These are phyloP conservation scores for Pseudolycoriella hygida DNA, from an alignment of 2,888 invertebrate species.

Conservation along the genomic window DNA sequence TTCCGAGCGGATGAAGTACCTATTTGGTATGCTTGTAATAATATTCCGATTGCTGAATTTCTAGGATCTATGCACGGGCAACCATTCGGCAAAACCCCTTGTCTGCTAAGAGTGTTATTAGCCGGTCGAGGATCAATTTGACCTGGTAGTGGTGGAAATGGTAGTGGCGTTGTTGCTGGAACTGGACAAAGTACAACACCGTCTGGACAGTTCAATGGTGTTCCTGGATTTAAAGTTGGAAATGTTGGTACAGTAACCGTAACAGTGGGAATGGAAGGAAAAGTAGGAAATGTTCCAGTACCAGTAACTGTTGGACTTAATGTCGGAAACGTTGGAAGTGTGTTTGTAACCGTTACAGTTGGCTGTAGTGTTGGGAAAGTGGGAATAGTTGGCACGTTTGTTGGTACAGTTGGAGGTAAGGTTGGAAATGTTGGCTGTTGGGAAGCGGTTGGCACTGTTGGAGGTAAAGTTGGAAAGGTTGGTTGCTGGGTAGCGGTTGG, in stretches of 20 bases:
- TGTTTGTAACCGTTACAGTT: too few species aligned
- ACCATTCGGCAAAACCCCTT: conserved; percentile 3
- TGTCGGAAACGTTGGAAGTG: neutral
- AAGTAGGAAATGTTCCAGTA: too few species aligned
- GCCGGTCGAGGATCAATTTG: conserved; percentile 18
- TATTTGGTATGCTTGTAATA: neutral
- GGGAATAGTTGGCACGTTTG: neutral
- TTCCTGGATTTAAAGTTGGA: conserved; percentile 7
- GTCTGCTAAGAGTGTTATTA: neutral
- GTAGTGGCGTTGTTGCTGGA: neutral
- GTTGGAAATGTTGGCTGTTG: too few species aligned
- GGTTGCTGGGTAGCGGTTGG: neutral
- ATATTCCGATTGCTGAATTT: neutral
- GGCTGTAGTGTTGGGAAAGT: too few species aligned
- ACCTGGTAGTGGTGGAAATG: conserved; percentile 11
- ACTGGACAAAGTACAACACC: conserved; percentile 1
- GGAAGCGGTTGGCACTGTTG: too few species aligned
- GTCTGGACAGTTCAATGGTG: neutral
- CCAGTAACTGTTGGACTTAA: neutral
- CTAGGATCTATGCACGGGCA: conserved; percentile 28
- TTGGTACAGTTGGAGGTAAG: neutral
- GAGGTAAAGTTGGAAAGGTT: neutral
- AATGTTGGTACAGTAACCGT: conserved; percentile 4
- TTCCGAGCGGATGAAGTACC: neutral
- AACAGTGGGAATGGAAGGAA: too few species aligned